Base-by-base conservation (phyloP, 2,113 vertebrate species). In the Cettia cetti region DNA sequence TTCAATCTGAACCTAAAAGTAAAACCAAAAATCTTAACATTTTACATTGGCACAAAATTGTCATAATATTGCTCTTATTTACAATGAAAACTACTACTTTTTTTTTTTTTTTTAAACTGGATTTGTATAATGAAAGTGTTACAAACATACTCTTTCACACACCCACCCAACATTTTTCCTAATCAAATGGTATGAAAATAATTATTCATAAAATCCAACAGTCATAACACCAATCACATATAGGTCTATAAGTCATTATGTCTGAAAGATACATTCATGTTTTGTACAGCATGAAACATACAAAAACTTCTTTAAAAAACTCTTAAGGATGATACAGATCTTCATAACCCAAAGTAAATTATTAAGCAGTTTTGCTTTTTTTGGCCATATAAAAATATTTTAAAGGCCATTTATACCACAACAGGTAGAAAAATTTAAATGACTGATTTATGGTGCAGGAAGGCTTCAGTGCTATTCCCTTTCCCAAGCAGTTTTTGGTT, bases 261-360 rank as follows among this genome's bases (percentile, higher is more conserved):
- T 87, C 83, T 94, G 90, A 97, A 98, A 98, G 97, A 97, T 98
- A 98, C 97, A 98, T 98, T 98, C 98, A 98, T 96, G 95, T 98
- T 97, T 97, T 97, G 92, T 97, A 98, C 97, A 98, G 97, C 97
- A 97, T 96, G 95, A 98, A 97, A 98, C 97, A 97, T 98, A 98
- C 96, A 98, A 97, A 97, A 97, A 88, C 79, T 68, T 95, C 66
- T 92, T 94, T 92, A 49, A 87, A 96, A 96, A 96, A 52, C 70
- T 94, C 86, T 96, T 75, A 72, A 87, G 37, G 83, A 94, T 94
- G 95, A 97, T 95, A 97, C 97, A 97, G 95, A 96, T 96, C 95
- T 96, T 96, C 95, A 96, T 96, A 97, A 96, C 95, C 77, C 94
- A 96, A 93, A 94, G 94, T 66, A 95, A 96, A 97, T 92, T 94